Conservation (phyloP, 2,797 vertebrate genomes). For the Pyrrhura leucotis region DNA sequence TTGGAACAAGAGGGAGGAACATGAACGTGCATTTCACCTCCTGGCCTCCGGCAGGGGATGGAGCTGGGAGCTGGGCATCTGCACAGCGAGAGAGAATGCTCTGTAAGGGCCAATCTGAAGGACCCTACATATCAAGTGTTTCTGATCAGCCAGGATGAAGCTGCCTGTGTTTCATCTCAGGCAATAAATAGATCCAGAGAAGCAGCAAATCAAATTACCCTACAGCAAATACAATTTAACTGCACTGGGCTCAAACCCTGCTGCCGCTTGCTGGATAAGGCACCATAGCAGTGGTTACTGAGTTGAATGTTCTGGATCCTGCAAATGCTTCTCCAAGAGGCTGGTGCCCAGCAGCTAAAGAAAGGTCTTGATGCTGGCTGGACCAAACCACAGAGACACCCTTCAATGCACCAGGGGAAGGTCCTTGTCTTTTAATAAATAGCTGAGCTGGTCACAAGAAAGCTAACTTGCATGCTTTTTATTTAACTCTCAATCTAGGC, state of each 20-base stretch:
- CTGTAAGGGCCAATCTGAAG: not conserved
- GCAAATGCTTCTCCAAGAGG: not conserved
- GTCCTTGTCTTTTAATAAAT: not conserved
- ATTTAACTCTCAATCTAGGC: not conserved
- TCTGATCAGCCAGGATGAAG: not conserved
- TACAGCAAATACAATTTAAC: not conserved
- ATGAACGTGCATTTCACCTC: not conserved
- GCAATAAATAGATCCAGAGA: not conserved
- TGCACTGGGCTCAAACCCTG: not conserved
- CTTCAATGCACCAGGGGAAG: not conserved
- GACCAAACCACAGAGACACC: not conserved
- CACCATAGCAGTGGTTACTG: rapidly evolving
- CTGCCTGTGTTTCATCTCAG: not conserved
- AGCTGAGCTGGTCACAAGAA: not conserved
- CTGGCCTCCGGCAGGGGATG: not conserved
- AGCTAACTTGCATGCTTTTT: not conserved
- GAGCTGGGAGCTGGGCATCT: not conserved
- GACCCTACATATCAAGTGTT: not conserved
- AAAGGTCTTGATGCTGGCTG: not conserved
- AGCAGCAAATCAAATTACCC: not conserved
- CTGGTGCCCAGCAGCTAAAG: not conserved
- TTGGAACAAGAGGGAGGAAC: not conserved
- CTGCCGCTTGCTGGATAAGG: not conserved
- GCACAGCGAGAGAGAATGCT: not conserved
- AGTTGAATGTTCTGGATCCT: not conserved